Conservation (phyloP, 2,797 vertebrate species). For the Prionace glauca region DNA sequence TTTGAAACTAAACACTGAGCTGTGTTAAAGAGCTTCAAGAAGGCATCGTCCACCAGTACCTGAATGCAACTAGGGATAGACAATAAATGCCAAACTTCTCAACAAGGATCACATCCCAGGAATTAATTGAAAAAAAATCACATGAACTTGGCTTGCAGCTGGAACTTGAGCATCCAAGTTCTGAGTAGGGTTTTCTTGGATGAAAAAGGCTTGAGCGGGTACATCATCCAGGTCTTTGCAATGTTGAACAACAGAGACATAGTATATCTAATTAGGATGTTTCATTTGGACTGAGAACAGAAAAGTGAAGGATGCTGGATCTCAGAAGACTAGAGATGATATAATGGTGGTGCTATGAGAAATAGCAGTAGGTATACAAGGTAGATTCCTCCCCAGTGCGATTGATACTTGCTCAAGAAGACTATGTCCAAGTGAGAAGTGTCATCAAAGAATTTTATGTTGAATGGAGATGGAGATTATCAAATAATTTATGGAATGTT, state of each 20-base stretch:
- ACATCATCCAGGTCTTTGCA: background rate
- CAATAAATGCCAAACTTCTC: background rate
- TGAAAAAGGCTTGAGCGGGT: background rate
- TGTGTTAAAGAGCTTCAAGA: background rate
- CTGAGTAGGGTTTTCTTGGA: background rate
- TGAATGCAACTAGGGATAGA: background rate
- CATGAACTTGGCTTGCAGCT: background rate
- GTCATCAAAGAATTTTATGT: background rate
- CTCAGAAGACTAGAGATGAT: background rate
- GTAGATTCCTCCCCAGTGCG: background rate
- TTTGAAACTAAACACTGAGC: background rate
- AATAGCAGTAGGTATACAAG: background rate
- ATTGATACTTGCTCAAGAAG: background rate
- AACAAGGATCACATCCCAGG: background rate
- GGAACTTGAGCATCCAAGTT: background rate
- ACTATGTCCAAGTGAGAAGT: background rate
- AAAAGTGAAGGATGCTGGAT: background rate
- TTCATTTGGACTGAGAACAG: background rate
- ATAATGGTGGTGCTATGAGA: background rate
- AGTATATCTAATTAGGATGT: background rate
- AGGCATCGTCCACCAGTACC: background rate
- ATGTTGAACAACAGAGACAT: background rate
- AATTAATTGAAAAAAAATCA: background rate
- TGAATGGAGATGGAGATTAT: background rate
- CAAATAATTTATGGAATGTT: background rate